Conservation (phyloP, 2,888 invertebrate species). For the Tenthredo distinguenda region DNA sequence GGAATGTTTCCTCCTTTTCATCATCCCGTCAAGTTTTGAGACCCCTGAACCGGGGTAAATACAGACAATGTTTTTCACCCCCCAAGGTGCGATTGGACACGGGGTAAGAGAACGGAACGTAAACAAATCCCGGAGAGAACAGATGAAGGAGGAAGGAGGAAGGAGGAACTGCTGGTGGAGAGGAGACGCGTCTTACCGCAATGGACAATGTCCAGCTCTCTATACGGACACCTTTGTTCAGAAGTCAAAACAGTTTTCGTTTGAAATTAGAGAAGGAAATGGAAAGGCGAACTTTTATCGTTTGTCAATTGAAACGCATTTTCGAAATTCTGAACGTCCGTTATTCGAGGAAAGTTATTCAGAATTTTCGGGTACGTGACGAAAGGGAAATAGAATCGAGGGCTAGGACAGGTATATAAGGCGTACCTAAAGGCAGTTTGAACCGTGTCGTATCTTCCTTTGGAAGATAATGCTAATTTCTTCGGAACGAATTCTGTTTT, state of each 20-base stretch:
- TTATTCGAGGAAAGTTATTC: background rate
- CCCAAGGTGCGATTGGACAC: conserved; percentile 72
- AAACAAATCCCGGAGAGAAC: conserved; percentile 70
- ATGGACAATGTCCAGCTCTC: conserved; percentile 62
- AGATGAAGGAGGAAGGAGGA: background rate
- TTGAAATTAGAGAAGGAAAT: background rate
- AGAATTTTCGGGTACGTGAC: conserved; percentile 5
- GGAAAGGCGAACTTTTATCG: background rate
- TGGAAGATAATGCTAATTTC: conserved; percentile 67
- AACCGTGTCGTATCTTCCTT: conserved; percentile 55
- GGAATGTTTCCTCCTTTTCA: conserved; percentile 10
- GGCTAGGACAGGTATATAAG: background rate
- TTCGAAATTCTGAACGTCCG: background rate
- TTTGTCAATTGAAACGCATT: background rate
- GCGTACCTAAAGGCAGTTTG: background rate
- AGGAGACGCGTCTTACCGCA: conserved; percentile 63
- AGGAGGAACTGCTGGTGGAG: too few relatives aligned
- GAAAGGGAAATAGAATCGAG: background rate
- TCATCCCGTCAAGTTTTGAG: background rate
- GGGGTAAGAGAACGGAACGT: conserved; percentile 64
- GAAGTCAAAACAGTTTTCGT: conserved; percentile 49
- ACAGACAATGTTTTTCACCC: conserved; percentile 49
- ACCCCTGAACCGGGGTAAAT: background rate
- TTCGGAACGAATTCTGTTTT: conserved; percentile 75
- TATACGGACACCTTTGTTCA: conserved; percentile 55